phyloP scores from a whole-genome alignment of 2,888 invertebrate genomes.

The Unio pictorum region DNA sequence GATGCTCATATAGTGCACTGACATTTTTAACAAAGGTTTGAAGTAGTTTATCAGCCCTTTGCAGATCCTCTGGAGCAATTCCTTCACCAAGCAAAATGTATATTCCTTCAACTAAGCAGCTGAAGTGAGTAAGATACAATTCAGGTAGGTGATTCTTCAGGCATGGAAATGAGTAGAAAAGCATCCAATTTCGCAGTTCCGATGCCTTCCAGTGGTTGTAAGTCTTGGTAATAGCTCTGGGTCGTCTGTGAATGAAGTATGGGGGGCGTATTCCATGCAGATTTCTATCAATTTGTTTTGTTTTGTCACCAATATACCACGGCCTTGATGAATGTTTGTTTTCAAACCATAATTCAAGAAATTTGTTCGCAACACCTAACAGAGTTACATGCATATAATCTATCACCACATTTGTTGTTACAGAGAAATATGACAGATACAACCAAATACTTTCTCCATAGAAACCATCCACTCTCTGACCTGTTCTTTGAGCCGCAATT shows the following conservation, averaged over 20 bases:
- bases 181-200: constrained; percentile 26
- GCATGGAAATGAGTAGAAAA: constrained; percentile 17
- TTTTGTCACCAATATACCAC: neutral
- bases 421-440: constrained; percentile 18
- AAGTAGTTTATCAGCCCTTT: constrained; percentile 12
- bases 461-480: constrained; percentile 1
- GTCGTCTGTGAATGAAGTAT: constrained; percentile 16
- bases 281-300: constrained; percentile 9
- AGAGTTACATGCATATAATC: constrained; percentile 30
- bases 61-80: constrained; percentile 11
- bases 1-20: constrained; percentile 14
- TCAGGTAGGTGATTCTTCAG: too few relatives aligned
- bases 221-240: constrained; percentile 14
- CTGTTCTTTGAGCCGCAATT: constrained; percentile 3
- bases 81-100: constrained; percentile 14
- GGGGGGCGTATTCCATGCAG: constrained; percentile 19
- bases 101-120: constrained; percentile 21
- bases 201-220: constrained; percentile 32
- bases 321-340: neutral
- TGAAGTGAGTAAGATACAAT: neutral
- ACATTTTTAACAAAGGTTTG: constrained; percentile 13
- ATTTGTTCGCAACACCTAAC: constrained; percentile 23
- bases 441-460: constrained; percentile 8
- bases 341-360: constrained; percentile 20
- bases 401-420: constrained; percentile 14